Conservation (phyloP, 2,797 vertebrate species). For the Alexandromys oeconomus region DNA sequence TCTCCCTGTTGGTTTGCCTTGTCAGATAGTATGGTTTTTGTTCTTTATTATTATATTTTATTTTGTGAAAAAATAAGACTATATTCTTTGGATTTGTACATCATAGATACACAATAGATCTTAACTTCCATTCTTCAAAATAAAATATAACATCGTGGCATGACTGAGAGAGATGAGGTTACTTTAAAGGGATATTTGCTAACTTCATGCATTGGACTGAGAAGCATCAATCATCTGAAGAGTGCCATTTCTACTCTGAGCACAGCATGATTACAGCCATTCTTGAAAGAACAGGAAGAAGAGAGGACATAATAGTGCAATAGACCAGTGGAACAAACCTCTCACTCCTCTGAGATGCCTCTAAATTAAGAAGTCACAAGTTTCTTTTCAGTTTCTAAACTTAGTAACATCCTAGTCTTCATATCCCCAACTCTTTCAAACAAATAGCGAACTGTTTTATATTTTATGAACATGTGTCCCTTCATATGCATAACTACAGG, state of each 20-base stretch:
- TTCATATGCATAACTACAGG: slow-evolving; percentile 51
- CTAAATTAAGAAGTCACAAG: slow-evolving; percentile 70
- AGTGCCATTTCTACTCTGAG: slow-evolving; percentile 29
- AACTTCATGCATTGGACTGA: background rate
- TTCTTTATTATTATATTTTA: background rate
- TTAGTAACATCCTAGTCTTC: slow-evolving; percentile 72
- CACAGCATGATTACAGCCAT: background rate
- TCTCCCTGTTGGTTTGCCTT: background rate
- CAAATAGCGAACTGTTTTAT: slow-evolving; percentile 69
- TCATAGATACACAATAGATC: background rate
- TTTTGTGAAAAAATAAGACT: background rate
- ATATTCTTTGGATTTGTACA: background rate
- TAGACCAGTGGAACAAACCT: slow-evolving; percentile 40
- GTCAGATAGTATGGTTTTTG: background rate
- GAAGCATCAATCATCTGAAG: background rate
- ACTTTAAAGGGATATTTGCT: background rate
- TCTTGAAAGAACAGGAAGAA: slow-evolving; percentile 10
- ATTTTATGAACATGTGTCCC: slow-evolving; percentile 70
- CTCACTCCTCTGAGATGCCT: slow-evolving; percentile 34
- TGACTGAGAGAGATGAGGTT: background rate
- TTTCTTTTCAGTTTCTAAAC: slow-evolving; percentile 74
- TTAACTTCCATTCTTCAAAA: background rate
- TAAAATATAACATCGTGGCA: background rate
- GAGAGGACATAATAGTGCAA: slow-evolving; percentile 19
- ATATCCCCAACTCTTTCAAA: slow-evolving; percentile 48